These are phyloP conservation scores for Battus philenor DNA, from an alignment of 1,140 invertebrate genomes.

Conservation along the genomic window DNA sequence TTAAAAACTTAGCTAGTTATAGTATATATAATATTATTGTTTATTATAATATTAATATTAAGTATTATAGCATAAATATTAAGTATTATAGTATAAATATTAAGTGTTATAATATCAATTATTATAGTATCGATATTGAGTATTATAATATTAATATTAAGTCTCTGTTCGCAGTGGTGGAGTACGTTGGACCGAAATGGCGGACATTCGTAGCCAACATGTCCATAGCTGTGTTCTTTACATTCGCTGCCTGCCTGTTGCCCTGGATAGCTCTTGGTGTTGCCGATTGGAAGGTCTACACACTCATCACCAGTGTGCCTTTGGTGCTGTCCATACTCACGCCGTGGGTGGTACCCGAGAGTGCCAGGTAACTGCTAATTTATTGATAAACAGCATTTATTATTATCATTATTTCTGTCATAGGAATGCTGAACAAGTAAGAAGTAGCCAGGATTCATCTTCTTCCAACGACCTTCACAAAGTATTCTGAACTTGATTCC, in stretches of 20 bases:
- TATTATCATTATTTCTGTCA: background rate
- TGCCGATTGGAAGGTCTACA: constrained; percentile 85
- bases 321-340: constrained; percentile 81
- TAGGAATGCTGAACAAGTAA: too few species aligned
- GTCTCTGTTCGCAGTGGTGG: constrained; percentile 80
- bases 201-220: constrained; percentile 92
- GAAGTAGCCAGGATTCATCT: too few species aligned
- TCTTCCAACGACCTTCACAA: too few species aligned
- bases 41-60: too few species aligned
- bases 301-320: constrained; percentile 84
- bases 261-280: constrained; percentile 89
- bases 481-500: too few species aligned
- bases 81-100: too few species aligned
- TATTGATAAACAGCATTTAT: background rate
- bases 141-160: too few species aligned
- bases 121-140: too few species aligned
- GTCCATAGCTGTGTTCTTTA: constrained; percentile 93
- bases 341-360: constrained; percentile 87
- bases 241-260: constrained; percentile 83
- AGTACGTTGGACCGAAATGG: constrained; percentile 92
- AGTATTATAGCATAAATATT: too few species aligned
- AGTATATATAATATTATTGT: too few species aligned
- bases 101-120: too few species aligned
- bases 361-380: constrained; percentile 78
- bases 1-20: too few species aligned